A percentile compares a stretch with the other conserved stretches of the same genome.
These are phyloP conservation scores for Stenopsyche tienmushanensis DNA, from an alignment of 1,140 invertebrate species.

Conservation along the genomic window DNA sequence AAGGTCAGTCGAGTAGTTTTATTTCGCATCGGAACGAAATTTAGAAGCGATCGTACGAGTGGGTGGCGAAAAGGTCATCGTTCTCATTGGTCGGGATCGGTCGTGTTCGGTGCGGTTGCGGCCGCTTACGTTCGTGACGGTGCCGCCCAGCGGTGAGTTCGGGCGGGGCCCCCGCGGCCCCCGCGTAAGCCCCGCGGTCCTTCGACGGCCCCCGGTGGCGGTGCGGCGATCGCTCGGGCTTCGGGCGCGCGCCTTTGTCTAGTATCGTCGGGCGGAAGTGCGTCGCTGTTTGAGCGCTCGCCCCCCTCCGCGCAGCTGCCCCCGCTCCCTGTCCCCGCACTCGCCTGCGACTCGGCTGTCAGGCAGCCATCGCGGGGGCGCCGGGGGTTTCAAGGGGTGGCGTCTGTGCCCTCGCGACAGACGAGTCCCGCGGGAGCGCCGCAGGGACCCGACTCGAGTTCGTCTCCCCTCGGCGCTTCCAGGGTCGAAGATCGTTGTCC, in stretches of 20 bases:
- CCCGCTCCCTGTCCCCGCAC: not conserved
- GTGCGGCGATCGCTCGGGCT: conserved; percentile 1
- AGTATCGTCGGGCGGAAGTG: not conserved
- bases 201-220: not conserved
- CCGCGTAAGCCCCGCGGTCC: not conserved
- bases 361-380: too few species aligned
- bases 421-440: not conserved
- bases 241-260: conserved; percentile 1
- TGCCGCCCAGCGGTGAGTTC: conserved; percentile 46
- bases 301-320: not conserved
- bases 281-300: not conserved
- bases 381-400: not conserved
- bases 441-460: too few species aligned
- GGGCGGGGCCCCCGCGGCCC: conserved; percentile 8
- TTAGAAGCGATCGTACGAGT: too few species aligned
- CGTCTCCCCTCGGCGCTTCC: not conserved
- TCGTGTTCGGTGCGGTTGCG: conserved; percentile 44
- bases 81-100: conserved; percentile 45
- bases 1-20: too few species aligned
- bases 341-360: not conserved
- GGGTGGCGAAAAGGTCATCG: conserved; percentile 55
- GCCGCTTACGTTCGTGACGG: conserved; percentile 39
- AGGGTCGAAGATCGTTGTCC: not conserved
- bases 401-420: not conserved
- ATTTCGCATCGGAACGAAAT: too few species aligned